Evolutionary conservation across 2,888 invertebrate genomes (phyloP).

Genomic region (Pinctada fucata): DNA sequence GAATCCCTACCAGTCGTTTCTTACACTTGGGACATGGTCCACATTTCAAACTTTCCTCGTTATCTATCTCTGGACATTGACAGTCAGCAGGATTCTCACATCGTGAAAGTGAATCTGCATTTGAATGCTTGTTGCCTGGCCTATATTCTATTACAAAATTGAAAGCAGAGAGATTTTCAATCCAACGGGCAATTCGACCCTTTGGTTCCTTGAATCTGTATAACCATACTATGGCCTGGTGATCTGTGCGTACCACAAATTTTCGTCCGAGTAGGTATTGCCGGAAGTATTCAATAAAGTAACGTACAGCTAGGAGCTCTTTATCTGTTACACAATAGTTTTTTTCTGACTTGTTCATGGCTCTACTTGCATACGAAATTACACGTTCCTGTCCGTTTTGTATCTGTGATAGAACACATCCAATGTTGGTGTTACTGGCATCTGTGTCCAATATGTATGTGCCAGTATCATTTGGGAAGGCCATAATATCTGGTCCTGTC

Average conservation of each 20-base stretch:
- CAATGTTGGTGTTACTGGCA: conserved; percentile 41
- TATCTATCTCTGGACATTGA: conserved; percentile 31
- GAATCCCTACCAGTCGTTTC: conserved; percentile 1
- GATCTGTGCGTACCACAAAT: conserved; percentile 35
- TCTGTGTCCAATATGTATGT: conserved; percentile 47
- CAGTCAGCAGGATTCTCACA: conserved; percentile 40
- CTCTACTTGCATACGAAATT: conserved; percentile 46
- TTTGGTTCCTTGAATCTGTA: conserved; percentile 37
- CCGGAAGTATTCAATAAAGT: conserved; percentile 35
- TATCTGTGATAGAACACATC: conserved; percentile 43
- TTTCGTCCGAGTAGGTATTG: conserved; percentile 33
- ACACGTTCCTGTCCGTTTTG: conserved; percentile 41
- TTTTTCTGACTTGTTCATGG: conserved; percentile 40
- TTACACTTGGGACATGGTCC: conserved; percentile 41
- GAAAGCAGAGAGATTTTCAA: conserved; percentile 37
- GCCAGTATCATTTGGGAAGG: conserved; percentile 31
- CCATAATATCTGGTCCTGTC: conserved; percentile 40
- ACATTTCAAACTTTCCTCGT: conserved; percentile 21
- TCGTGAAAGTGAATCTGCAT: conserved; percentile 46
- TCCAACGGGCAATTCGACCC: conserved; percentile 42
- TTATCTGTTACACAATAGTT: conserved; percentile 36
- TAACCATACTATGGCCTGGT: conserved; percentile 37
- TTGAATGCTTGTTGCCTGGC: conserved; percentile 41
- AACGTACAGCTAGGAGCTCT: conserved; percentile 31
- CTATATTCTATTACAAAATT: conserved; percentile 44